Percentiles rank a stretch among this genome's conserved stretches.
These are phyloP conservation scores for Pangasianodon hypophthalmus DNA, from an alignment of 2,113 vertebrate species.

Conservation along the genomic window DNA sequence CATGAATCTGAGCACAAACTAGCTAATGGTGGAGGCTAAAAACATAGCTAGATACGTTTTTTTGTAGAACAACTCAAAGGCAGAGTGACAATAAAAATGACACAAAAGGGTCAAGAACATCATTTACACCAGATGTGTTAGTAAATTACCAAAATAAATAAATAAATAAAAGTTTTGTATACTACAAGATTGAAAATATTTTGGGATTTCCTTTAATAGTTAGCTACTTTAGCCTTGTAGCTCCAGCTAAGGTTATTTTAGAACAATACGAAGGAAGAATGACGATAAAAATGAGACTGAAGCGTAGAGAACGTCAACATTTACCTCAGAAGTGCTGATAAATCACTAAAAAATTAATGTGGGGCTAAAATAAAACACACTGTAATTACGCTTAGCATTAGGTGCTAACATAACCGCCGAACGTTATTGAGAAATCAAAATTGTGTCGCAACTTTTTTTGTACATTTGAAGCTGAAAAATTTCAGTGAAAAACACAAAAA, in stretches of 20 bases:
- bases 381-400: background rate
- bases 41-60: background rate
- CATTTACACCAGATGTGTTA: background rate
- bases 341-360: background rate
- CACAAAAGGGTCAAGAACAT: background rate
- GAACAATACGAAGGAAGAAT: background rate
- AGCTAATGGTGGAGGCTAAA: background rate
- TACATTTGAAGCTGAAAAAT: background rate
- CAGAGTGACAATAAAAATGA: too few species aligned
- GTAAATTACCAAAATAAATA: background rate
- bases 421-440: background rate
- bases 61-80: background rate
- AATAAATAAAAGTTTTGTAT: background rate
- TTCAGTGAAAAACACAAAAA: background rate
- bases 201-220: background rate
- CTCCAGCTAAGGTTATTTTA: background rate
- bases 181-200: background rate
- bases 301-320: background rate
- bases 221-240: background rate
- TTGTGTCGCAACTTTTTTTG: background rate
- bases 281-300: background rate
- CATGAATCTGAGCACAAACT: background rate
- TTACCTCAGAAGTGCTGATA: background rate
- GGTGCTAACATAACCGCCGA: background rate
- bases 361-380: background rate